Evolutionary conservation across 2,888 invertebrate species (phyloP).

Genomic region (Lymantria monacha): DNA sequence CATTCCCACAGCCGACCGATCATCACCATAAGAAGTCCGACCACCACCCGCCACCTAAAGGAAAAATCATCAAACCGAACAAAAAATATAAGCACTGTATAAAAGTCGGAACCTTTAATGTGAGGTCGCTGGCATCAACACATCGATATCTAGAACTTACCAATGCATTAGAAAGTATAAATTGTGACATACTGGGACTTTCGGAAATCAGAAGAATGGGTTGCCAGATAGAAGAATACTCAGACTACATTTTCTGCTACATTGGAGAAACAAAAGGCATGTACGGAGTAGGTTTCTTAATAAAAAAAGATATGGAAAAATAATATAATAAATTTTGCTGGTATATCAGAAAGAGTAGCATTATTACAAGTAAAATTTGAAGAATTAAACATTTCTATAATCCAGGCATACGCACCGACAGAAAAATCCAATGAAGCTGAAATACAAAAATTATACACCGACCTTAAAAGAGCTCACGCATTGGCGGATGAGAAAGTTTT

Average conservation of each 20-base stretch:
- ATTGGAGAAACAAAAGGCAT: conserved; percentile 7
- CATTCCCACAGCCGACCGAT: too few relatives aligned
- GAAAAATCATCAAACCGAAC: too few relatives aligned
- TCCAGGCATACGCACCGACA: neutral
- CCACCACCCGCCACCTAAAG: too few relatives aligned
- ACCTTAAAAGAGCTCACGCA: neutral
- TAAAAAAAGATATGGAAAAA: neutral
- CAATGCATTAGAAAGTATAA: neutral
- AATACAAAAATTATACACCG: neutral
- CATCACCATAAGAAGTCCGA: too few relatives aligned
- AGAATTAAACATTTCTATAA: neutral
- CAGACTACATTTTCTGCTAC: neutral
- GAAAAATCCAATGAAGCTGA: neutral
- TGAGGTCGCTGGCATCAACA: conserved; percentile 1
- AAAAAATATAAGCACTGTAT: neutral
- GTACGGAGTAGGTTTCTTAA: neutral
- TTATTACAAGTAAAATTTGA: neutral
- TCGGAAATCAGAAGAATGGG: neutral
- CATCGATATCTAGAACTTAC: neutral
- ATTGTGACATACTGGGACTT: neutral
- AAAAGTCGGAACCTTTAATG: conserved; percentile 10
- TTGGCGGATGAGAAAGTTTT: neutral
- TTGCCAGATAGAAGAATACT: neutral
- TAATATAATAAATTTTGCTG: neutral
- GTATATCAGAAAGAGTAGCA: neutral